phyloP scores from a whole-genome alignment of 2,797 vertebrate species.

The Falco peregrinus region DNA sequence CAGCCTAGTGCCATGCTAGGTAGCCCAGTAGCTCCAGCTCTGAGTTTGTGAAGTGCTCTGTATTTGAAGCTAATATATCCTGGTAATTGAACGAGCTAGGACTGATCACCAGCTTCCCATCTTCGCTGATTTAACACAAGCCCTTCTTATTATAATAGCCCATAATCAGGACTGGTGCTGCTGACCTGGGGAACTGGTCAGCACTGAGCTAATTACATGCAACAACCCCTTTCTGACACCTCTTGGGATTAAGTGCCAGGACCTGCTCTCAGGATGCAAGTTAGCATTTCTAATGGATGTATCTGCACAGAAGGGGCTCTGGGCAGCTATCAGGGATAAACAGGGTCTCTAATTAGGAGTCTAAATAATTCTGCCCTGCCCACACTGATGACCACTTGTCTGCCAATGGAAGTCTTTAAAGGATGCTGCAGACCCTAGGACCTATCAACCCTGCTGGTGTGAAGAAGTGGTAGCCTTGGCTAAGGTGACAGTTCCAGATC shows the following conservation, averaged over 20 bases:
- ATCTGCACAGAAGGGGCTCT: neutral
- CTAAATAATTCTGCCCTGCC: neutral
- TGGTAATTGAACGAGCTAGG: neutral
- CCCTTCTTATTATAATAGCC: too few relatives aligned
- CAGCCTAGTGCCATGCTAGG: neutral
- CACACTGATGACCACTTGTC: neutral
- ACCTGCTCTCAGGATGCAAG: neutral
- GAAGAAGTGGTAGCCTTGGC: neutral
- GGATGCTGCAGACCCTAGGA: neutral
- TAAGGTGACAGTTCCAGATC: neutral
- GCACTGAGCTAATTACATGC: too few relatives aligned
- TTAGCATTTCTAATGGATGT: neutral
- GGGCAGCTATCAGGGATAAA: neutral
- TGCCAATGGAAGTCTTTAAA: neutral
- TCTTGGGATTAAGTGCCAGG: neutral
- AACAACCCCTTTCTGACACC: neutral
- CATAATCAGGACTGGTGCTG: neutral
- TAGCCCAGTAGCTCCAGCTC: neutral
- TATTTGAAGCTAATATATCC: neutral
- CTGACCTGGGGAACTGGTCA: neutral
- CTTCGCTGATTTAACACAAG: neutral
- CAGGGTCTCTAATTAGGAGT: neutral
- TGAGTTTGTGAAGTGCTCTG: neutral
- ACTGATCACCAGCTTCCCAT: neutral
- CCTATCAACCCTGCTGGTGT: too few relatives aligned